Evolutionary conservation across 2,113 vertebrate genomes (phyloP), one percentile per base, ranked within the genome.

Genomic region (Tretioscincus oriximinensis): DNA sequence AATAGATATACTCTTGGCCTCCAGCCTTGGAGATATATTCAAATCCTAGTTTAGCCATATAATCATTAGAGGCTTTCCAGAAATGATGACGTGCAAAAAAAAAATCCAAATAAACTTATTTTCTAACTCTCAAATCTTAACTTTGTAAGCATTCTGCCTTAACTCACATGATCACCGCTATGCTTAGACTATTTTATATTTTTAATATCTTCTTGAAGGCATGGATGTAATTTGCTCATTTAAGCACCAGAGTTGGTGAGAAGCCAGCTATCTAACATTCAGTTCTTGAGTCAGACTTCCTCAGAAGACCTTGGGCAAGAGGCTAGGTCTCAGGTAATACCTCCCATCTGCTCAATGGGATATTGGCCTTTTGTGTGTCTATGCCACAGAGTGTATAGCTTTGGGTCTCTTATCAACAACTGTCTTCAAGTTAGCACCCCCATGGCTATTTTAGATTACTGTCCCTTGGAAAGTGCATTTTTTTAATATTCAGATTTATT

Each of bases 401-500:
- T 68, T 66, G 61, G 73, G 54, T 35, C 35, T 41, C 54, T 63
- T 22, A 41, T 54, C 69, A 67, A 68, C 73, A 76, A 22, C 71
- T 81, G 58, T 63, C 51, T 74, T 35, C 47, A 70, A 1, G 26
- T 82, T 69, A 82, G 80, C n/a, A 70, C 35, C 73, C 80, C 51
- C 47, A 45, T 70, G 73, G 51, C 66, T 29, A 12, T 76, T 69
- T 66, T 69, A 41, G 77, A 65, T 35, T 76, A 61, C 29, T 82
- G 73, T 54, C 76, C 35, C 74, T 61, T 76, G 54, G 80, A 76
- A 47, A 58, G 73, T 69, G 76, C 31, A 66, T 47, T 63, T 70
- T 82, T 81, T 82, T 82, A 82, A 73, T 70, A 41, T 76, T 76
- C 80, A 76, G 66, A 76, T 82, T 81, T 82, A 76, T 82, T 82